Conservation (phyloP, 2,113 vertebrate species). For the Equus quagga region DNA sequence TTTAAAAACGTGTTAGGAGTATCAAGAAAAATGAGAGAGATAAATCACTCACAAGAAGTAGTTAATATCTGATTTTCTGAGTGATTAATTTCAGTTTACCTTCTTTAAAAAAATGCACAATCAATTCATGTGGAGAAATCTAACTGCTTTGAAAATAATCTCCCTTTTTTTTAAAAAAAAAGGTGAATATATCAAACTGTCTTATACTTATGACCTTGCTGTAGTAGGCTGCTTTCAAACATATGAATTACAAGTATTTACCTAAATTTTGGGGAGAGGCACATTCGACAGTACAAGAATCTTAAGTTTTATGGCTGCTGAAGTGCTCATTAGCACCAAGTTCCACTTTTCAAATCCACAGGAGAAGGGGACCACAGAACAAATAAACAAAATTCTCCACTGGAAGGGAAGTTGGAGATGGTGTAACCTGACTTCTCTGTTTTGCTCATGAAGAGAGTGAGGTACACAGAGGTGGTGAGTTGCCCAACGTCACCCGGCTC, state of each 20-base stretch:
- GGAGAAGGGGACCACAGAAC: not conserved
- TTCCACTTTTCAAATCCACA: not conserved
- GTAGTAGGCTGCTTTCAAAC: not conserved
- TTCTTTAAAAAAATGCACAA: slow-evolving; percentile 4
- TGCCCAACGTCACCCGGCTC: not conserved
- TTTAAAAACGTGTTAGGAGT: not conserved
- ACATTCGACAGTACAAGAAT: not conserved
- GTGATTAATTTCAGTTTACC: slow-evolving; percentile 16
- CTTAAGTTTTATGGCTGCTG: not conserved
- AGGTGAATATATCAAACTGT: not conserved
- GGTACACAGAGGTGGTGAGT: not conserved
- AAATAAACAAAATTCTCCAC: not conserved
- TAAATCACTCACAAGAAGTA: not conserved
- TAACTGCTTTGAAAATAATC: not conserved
- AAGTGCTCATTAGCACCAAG: not conserved
- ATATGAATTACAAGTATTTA: not conserved
- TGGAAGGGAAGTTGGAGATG: not conserved
- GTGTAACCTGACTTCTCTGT: not conserved
- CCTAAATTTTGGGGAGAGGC: not conserved
- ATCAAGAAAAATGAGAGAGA: slow-evolving; percentile 34
- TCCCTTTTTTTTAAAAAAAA: not conserved
- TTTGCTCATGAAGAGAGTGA: not conserved
- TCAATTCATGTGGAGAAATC: not conserved
- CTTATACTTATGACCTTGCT: not conserved
- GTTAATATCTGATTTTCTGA: slow-evolving; percentile 18